These are phyloP conservation scores for Ips typographus DNA, from an alignment of 1,140 invertebrate genomes.

Conservation along the genomic window DNA sequence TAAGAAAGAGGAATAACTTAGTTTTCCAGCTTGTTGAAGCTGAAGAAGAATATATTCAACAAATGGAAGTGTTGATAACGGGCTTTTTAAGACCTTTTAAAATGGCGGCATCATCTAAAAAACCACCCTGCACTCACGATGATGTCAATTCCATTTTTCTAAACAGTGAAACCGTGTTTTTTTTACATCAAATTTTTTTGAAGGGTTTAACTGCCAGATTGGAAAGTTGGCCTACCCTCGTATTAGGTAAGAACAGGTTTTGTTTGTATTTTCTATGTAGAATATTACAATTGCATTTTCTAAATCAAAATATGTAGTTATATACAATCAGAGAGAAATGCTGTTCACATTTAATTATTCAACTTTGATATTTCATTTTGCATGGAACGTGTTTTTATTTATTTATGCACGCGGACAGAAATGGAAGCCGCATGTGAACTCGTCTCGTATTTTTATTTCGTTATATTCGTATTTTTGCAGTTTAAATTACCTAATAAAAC, in stretches of 20 bases:
- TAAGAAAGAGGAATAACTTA: conserved; percentile 90
- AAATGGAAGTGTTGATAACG: conserved; percentile 88
- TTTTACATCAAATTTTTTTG: conserved; percentile 93
- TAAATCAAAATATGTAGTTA: not conserved
- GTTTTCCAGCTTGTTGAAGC: conserved; percentile 92
- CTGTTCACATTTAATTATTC: too few relatives aligned
- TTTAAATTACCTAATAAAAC: too few relatives aligned
- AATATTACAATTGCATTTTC: not conserved
- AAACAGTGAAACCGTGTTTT: conserved; percentile 91
- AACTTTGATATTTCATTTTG: too few relatives aligned
- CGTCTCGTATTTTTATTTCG: too few relatives aligned
- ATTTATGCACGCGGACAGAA: too few relatives aligned
- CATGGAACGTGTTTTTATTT: too few relatives aligned
- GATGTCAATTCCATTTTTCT: conserved; percentile 95
- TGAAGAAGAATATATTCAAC: conserved; percentile 89
- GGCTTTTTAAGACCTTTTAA: conserved; percentile 90
- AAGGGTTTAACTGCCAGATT: conserved; percentile 90
- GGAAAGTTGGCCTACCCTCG: conserved; percentile 90
- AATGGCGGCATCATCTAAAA: conserved; percentile 93
- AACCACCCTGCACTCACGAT: conserved; percentile 90
- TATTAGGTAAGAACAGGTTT: conserved; percentile 64
- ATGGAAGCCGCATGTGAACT: too few relatives aligned
- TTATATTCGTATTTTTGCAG: too few relatives aligned
- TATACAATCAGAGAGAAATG: not conserved
- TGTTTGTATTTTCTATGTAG: not conserved